Base-by-base conservation (phyloP, 2,797 vertebrate genomes). In the Alfaro cultratus region DNA sequence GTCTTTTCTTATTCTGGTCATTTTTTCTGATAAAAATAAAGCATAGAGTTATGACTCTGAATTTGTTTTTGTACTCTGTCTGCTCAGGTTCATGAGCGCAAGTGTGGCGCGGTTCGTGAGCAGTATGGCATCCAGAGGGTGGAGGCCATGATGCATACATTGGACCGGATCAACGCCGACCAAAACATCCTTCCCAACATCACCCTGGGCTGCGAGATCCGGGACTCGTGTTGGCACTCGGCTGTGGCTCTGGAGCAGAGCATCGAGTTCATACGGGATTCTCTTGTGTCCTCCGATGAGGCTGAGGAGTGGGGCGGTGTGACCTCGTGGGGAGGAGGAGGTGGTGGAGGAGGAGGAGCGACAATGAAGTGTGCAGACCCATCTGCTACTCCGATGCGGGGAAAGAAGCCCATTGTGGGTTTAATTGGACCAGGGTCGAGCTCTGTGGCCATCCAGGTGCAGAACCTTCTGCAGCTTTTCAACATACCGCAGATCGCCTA, bases 401-500 rank as follows among this genome's bases (percentile, higher is more conserved):
- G 96, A 39, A 99, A 99, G 94, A 99, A 99, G 86, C 98, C 98
- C 71, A 99, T 99, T 0, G 98, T 99, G 57, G 99, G 99, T 23
- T 96, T 99, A 87, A 99, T 99, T 67, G 99, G 98, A 64, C 99
- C 99, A 1, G 99, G 99, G 2, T 99, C 99, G 57, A 99, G 99
- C 91, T 99, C 99, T 0, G 99, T 99, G 87, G 99, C 98, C 86
- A 99, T 99, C 87, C 99, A 99, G 93, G 98, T 99, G 64, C 99
- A 99, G 93, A 99, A 99, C 87, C 94, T 99, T 80, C 95, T 99
- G 26, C 99, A 99, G 92, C 96, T 99, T 86, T 99, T 99, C 92
- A 99, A 99, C 96, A 99, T 99, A 96, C 99, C 99, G 93, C 99
- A 99, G 93, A 99, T 99, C 92, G 99, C 99, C 87, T 99, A 99